A percentile compares a stretch with the other conserved stretches of the same genome.
These are phyloP conservation scores for Semibalanus balanoides DNA, from an alignment of 1,140 invertebrate species.

Conservation along the genomic window DNA sequence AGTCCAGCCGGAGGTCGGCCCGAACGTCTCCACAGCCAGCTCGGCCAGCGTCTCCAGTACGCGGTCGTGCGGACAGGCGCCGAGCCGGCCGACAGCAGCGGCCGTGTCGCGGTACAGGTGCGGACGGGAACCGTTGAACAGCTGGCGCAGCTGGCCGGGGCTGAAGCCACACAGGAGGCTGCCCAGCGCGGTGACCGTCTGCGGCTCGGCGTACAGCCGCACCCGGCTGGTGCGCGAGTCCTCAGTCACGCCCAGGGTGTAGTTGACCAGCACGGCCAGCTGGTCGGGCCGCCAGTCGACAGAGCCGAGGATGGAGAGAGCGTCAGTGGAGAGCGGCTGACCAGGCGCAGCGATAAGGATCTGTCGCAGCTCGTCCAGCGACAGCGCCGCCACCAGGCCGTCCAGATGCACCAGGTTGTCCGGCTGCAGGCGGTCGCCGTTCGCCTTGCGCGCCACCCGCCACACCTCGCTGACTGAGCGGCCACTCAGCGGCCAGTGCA, in stretches of 20 bases:
- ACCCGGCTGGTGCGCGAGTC: not conserved
- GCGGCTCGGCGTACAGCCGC: not conserved
- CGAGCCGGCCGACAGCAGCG: not conserved
- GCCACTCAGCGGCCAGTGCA: not conserved
- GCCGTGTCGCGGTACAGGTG: constrained; percentile 1
- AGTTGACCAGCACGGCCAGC: not conserved
- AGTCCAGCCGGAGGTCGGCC: not conserved
- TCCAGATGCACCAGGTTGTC: not conserved
- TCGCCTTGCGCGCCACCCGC: not conserved
- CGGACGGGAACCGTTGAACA: not conserved
- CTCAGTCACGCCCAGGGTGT: not conserved
- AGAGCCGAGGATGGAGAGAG: not conserved
- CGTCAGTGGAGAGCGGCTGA: not conserved
- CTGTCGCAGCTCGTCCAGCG: not conserved
- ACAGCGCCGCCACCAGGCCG: not conserved
- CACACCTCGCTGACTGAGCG: not conserved
- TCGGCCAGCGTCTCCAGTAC: not conserved
- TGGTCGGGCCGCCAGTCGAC: not conserved
- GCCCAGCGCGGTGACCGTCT: not conserved
- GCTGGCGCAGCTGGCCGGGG: not conserved
- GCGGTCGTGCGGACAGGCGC: not conserved
- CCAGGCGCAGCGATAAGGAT: not conserved
- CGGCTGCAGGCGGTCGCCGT: not conserved
- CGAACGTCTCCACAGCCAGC: not conserved
- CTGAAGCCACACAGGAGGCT: not conserved